Evolutionary conservation across 2,888 invertebrate species (phyloP), one percentile per base, ranked within the genome.

Genomic region (Nomada fucata): DNA sequence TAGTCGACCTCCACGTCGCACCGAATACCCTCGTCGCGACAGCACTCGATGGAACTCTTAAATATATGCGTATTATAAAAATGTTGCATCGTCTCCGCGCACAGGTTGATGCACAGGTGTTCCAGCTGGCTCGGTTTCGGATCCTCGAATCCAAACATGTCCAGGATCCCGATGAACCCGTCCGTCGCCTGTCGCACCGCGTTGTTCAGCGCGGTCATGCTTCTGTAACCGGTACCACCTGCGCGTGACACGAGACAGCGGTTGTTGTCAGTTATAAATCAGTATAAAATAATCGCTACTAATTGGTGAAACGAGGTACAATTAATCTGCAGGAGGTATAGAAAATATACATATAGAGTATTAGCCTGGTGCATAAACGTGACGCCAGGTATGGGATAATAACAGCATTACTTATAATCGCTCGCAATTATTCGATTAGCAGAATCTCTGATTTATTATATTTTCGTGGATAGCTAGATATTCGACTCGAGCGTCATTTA

Each of bases 51-150:
- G 87, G 97, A 97, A 29, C 98, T 97, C 94, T 98, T 98, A 94
- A 99, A 98, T 89, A 98, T 98, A 94, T 98, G 98, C 72, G 98
- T 98, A 94, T 98, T 99, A 95, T 98, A 99, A 94, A 98, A 98
- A 94, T 98, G 98, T 94, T 99, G 98, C 98, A 99, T 98, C 50
- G 98, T 98, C 94, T 99, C 99, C 0, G 98, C 98, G 94, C 98
- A 98, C 82, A 99, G 95, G 94, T 99, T 99, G 90, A 98, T 98
- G 94, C 98, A 98, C 79, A 99, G 95, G 93, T 98, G 98, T 94
- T 99, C 98, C 89, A 99, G 95, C 88, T 97, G 97, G 90, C 97
- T 97, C 1, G 97, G 97, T 94, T 97, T 97, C 47, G 97, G 97
- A 93, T 98, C 98, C 94, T 98, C 98, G 94, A 98, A 98, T 7